Base-by-base conservation (phyloP, 1,140 invertebrate genomes). In the Medauroidea extradentata region DNA sequence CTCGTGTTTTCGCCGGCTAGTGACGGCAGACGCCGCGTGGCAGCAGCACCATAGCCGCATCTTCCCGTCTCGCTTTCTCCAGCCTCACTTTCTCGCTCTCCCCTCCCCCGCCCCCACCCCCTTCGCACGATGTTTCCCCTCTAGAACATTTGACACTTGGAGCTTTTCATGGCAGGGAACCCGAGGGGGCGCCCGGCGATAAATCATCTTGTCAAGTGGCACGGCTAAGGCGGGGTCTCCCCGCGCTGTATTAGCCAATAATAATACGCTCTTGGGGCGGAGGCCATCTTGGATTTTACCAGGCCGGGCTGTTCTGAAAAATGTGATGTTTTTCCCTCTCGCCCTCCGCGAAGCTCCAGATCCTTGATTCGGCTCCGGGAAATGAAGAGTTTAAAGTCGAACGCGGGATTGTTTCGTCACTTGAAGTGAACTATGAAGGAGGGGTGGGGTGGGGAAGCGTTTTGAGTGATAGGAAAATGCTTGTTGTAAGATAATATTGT, bases 231-330 rank as follows among this genome's bases (percentile, higher is more conserved):
- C 53, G 53, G 53, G 41, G 53, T 43, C 18, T 44, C 24, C n/a
- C 19, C 25, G 41, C 53, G 23, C 41, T 24, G 53, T 55, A 55
- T 55, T 55, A 55, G 23, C 53, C 53, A 55, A 55, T 55, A 55
- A 55, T 55, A 55, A 55, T 55, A 55, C 53, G 29, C 49, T 29
- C 5, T 29, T 34, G 29, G 25, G 49, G 38, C 42, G 53, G 53
- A 27, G 41, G 53, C 53, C 53, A 55, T 55, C 53, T 55, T 55
- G 39, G 53, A 44, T 55, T 55, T 55, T 55, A 41, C 29, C 29
- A 34, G 29, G 5, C 29, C 11, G 5, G 11, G 29, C 29, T n/a
- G 29, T 11, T 34, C 29, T 11, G 29, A 34, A 34, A 34, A 34
- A 4, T 34, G 29, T 34, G 29, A 34, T 34, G 11, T 34, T 34